Conservation (phyloP, 2,888 invertebrate genomes). For the Fragum whitleyi region DNA sequence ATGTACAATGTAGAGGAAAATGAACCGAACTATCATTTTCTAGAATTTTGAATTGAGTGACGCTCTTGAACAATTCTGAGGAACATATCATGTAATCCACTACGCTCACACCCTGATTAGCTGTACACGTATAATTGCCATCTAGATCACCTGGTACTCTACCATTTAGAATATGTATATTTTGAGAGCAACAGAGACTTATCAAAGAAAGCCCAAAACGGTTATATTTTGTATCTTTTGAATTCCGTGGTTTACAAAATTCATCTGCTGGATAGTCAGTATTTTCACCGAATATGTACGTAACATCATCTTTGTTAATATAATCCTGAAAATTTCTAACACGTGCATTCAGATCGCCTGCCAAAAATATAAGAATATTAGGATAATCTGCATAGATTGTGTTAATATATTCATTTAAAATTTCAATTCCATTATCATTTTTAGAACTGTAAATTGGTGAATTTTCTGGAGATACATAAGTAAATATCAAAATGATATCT, state of each 20-base stretch:
- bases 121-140: slow-evolving; percentile 27
- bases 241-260: slow-evolving; percentile 12
- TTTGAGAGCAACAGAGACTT: slow-evolving; percentile 22
- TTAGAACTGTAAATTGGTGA: too few relatives aligned
- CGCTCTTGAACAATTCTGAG: slow-evolving; percentile 5
- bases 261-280: slow-evolving; percentile 23
- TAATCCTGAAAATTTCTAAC: slow-evolving; percentile 23
- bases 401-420: background rate
- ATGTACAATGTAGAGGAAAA: slow-evolving; percentile 21
- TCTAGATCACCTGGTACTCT: slow-evolving; percentile 11
- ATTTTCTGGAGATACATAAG: too few relatives aligned
- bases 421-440: slow-evolving; percentile 4
- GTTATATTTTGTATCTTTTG: slow-evolving; percentile 22
- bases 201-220: slow-evolving; percentile 20
- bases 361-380: background rate
- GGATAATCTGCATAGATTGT: background rate
- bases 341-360: slow-evolving; percentile 26
- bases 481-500: too few relatives aligned
- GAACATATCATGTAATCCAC: slow-evolving; percentile 36
- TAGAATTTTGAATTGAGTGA: background rate
- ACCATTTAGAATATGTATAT: slow-evolving; percentile 38
- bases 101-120: slow-evolving; percentile 30
- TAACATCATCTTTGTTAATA: slow-evolving; percentile 20
- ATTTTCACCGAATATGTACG: slow-evolving; percentile 22
- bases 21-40: slow-evolving; percentile 15